These are phyloP conservation scores for Patiria miniata DNA, from an alignment of 35 echinoderm and acorn worm species.

Conservation along the genomic window DNA sequence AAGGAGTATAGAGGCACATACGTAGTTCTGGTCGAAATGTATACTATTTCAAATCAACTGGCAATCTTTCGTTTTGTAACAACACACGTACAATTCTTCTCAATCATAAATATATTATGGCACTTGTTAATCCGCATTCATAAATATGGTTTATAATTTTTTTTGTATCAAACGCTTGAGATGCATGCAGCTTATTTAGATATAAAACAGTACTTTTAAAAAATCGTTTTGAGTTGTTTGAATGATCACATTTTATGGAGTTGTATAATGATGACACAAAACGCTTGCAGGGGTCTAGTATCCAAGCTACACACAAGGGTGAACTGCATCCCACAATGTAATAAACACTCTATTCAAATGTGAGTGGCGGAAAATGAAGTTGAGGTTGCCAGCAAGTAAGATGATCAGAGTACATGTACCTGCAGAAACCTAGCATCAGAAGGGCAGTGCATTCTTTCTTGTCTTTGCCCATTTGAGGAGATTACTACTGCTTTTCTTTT, in stretches of 20 bases:
- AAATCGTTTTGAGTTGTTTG: neutral
- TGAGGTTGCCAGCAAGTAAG: no score
- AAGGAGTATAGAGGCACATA: neutral
- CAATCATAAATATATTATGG: conserved; percentile 23
- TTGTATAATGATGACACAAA: no score
- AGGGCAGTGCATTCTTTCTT: no score
- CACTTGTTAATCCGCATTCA: neutral
- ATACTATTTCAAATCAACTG: conserved; percentile 12
- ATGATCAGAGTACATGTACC: no score
- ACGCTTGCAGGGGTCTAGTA: no score
- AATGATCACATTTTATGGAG: neutral
- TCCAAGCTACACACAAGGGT: no score
- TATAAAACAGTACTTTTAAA: conserved; percentile 11
- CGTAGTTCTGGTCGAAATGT: conserved; percentile 6
- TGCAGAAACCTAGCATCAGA: no score
- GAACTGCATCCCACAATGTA: no score
- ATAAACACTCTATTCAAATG: no score
- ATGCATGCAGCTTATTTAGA: conserved; percentile 19
- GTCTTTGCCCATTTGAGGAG: no score
- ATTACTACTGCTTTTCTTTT: no score
- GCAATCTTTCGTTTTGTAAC: neutral
- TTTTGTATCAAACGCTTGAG: conserved; percentile 16
- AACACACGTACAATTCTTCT: conserved; percentile 12
- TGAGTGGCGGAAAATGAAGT: no score
- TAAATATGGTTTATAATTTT: conserved; percentile 21